phyloP scores from a whole-genome alignment of 2,888 invertebrate genomes.

The Hypercompe scribonia region DNA sequence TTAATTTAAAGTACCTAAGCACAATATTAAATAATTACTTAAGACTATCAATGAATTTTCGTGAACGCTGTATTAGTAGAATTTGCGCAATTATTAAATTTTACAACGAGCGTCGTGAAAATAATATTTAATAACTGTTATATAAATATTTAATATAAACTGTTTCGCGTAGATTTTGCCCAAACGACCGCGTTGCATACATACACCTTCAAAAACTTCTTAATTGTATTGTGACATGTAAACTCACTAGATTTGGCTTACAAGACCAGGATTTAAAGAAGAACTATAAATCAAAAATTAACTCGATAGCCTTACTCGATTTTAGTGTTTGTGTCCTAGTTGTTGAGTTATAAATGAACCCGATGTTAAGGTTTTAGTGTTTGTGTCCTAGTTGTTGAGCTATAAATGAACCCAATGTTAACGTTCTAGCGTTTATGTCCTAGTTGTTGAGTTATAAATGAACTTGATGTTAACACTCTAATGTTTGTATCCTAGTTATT shows the following conservation, averaged over 20 bases:
- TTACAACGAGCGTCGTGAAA: neutral
- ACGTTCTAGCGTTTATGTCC: neutral
- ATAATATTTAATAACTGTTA: neutral
- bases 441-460: neutral
- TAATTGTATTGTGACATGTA: too few relatives aligned
- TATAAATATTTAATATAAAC: too few relatives aligned
- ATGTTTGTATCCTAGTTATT: neutral
- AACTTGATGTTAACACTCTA: neutral
- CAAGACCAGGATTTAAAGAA: too few relatives aligned
- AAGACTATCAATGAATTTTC: neutral
- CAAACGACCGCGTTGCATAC: too few relatives aligned
- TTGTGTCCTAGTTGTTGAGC: neutral
- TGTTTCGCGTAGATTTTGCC: too few relatives aligned
- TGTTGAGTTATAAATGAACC: neutral
- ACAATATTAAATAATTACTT: neutral
- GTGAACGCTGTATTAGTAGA: neutral
- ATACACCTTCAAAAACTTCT: too few relatives aligned
- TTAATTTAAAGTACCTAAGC: neutral
- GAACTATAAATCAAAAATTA: too few relatives aligned
- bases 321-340: neutral
- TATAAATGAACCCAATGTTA: neutral
- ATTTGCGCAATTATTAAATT: neutral
- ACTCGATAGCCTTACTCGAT: too few relatives aligned
- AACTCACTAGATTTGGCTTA: too few relatives aligned
- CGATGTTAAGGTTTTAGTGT: neutral